Base-by-base conservation (phyloP, 2,797 vertebrate genomes). In the Macroramphosus scolopax region DNA sequence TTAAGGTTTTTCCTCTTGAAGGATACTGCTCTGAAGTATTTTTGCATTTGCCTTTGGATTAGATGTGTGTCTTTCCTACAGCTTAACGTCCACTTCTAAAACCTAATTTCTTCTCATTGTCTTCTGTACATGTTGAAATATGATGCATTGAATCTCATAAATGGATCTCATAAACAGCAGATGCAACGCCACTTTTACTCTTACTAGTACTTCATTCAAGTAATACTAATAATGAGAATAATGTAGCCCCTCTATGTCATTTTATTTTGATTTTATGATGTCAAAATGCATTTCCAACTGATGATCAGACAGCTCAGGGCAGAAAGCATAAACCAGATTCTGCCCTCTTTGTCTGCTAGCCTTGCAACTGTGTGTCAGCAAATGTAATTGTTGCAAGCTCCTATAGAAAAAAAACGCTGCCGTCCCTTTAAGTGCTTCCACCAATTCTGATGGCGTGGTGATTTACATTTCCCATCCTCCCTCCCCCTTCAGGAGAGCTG, bases 401-500 rank as follows among this genome's bases (percentile, higher is more conserved):
- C 89, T 90, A 88, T 88, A 85, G 81, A 35, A 84, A 89, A 88
- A 88, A 88, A 87, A 68, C 24, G 86, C 76, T 78, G 67, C 89
- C 87, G 87, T 90, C 89, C 91, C 90, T 91, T 91, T 92, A 91
- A 91, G 89, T 89, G 89, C 88, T 86, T 89, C 90, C 86, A 90
- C 88, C 90, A 89, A 90, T 91, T 92, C 89, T 91, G 88, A 91
- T 89, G 82, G 82, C 75, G 82, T 87, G 84, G 80, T 87, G 86
- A 91, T 91, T 92, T 91, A 91, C 90, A 91, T 91, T 90, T 89
- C 85, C 81, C 77, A 11, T 88, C 84, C 85, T 89, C 89, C 90
- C 89, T 90, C 89, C 89, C 88, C 89, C 89, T 90, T 82, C 91
- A 99, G 96, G 96, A 89, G 96, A 99, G 86, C 84, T 93, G 69